Conservation (phyloP, 2,888 invertebrate species). For the Diadegma fenestrale region DNA sequence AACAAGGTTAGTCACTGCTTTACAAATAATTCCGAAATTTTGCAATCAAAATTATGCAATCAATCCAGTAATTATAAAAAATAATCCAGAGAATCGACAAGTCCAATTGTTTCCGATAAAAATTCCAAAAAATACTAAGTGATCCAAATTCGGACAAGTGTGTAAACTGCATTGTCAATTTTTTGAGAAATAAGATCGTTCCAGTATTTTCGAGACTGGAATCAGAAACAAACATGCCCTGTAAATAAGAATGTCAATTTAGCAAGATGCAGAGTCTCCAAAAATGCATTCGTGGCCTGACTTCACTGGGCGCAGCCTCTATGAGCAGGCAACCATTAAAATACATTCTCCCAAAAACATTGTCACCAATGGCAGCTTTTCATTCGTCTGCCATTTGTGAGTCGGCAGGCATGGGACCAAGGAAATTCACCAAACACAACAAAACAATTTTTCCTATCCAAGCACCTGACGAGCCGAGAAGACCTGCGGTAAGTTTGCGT, state of each 20-base stretch:
- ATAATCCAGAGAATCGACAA: neutral
- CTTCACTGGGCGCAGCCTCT: slow-evolving; percentile 37
- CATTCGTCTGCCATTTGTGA: slow-evolving; percentile 68
- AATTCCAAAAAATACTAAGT: neutral
- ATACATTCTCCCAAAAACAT: slow-evolving; percentile 19
- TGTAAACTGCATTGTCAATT: no score
- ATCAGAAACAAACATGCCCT: neutral
- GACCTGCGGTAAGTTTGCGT: slow-evolving; percentile 92
- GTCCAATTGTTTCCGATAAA: neutral
- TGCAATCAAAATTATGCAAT: neutral
- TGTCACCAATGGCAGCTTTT: slow-evolving; percentile 58
- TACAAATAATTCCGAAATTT: neutral
- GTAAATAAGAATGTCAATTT: neutral
- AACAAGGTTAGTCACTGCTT: neutral
- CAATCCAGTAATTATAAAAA: neutral
- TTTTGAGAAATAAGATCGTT: no score
- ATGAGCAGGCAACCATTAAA: slow-evolving; percentile 42
- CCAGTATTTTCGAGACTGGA: neutral
- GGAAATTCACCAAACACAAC: slow-evolving; percentile 89
- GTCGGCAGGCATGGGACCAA: slow-evolving; percentile 83
- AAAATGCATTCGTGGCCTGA: slow-evolving; percentile 56
- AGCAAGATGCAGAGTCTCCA: slow-evolving; percentile 70
- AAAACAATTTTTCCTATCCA: slow-evolving; percentile 93
- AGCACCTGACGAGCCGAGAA: slow-evolving; percentile 89
- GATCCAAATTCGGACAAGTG: neutral